phyloP scores from a whole-genome alignment of 1,140 invertebrate genomes.

The Semibalanus balanoides region DNA sequence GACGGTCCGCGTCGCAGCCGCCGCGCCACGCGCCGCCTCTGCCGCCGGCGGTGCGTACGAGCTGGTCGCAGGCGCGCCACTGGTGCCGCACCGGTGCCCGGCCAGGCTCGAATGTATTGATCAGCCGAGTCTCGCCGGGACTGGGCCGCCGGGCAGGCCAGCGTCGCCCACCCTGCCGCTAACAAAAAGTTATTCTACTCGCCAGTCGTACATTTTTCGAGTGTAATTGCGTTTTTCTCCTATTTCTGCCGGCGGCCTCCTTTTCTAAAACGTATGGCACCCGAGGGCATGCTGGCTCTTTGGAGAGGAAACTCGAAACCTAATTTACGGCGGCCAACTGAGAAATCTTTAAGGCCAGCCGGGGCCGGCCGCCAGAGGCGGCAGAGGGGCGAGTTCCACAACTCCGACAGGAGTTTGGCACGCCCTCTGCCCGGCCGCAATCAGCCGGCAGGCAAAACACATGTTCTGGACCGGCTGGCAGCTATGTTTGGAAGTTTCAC shows the following conservation, averaged over 20 bases:
- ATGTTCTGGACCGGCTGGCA: too few species aligned
- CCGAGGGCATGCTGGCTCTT: not conserved
- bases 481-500: too few species aligned
- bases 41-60: too few species aligned
- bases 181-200: not conserved
- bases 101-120: not conserved
- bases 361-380: too few species aligned
- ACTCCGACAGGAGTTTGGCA: not conserved
- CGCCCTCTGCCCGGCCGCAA: too few species aligned
- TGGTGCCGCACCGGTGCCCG: not conserved
- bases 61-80: too few species aligned
- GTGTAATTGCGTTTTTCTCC: slow-evolving; percentile 2
- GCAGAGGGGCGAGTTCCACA: not conserved
- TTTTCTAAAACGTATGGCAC: not conserved
- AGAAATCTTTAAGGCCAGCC: not conserved
- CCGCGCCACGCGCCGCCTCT: too few species aligned
- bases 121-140: not conserved
- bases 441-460: too few species aligned
- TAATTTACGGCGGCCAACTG: not conserved
- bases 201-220: not conserved
- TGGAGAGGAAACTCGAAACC: not conserved
- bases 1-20: not conserved
- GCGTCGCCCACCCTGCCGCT: not conserved
- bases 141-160: too few species aligned
- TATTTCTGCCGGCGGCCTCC: not conserved